phyloP scores from a whole-genome alignment of 2,797 vertebrate genomes.

The Catamblyrhynchus diadema region DNA sequence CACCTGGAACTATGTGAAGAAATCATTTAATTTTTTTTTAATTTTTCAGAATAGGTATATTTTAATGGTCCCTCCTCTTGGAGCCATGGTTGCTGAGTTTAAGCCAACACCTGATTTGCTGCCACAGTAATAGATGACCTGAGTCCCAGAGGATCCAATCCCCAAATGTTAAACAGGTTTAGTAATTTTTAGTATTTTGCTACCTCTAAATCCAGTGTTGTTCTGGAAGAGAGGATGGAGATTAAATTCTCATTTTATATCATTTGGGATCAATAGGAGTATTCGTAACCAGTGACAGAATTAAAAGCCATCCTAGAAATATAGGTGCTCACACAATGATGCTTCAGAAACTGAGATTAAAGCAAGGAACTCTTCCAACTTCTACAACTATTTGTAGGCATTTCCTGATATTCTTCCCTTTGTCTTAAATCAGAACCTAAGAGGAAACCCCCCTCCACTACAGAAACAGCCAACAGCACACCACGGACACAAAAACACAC shows the following conservation, averaged over 20 bases:
- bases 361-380: background rate
- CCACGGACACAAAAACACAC: background rate
- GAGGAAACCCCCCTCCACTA: background rate
- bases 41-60: background rate
- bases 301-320: background rate
- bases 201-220: background rate
- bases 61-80: background rate
- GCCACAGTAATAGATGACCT: background rate
- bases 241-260: background rate
- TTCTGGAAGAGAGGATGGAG: background rate
- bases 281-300: background rate
- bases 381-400: background rate
- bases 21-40: fast-evolving
- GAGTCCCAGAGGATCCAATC: background rate
- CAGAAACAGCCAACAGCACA: background rate
- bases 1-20: background rate
- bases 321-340: fast-evolving
- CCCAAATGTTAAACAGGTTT: background rate
- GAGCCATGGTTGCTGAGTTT: background rate
- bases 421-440: background rate
- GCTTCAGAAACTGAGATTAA: background rate
- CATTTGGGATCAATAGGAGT: background rate
- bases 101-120: background rate
- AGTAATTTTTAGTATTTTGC: background rate
- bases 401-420: background rate